phyloP scores from a whole-genome alignment of 2,113 vertebrate genomes.

The Tursiops truncatus region DNA sequence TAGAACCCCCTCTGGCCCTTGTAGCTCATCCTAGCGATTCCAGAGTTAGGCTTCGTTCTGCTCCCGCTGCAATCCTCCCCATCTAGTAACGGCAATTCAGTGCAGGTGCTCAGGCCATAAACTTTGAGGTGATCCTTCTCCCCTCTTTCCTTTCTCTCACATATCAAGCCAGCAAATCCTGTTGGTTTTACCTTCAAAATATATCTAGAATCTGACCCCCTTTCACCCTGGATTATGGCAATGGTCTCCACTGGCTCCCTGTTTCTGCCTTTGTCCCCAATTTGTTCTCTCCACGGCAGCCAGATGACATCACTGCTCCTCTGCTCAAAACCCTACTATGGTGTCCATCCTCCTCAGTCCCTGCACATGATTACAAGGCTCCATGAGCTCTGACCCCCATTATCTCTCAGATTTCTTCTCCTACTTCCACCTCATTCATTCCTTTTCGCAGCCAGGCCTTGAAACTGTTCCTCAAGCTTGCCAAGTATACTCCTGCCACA shows the following conservation, averaged over 20 bases:
- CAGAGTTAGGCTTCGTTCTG: background rate
- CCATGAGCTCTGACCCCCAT: too few relatives aligned
- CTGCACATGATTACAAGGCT: too few relatives aligned
- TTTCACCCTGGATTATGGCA: background rate
- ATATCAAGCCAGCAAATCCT: background rate
- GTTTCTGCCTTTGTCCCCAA: background rate
- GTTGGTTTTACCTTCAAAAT: background rate
- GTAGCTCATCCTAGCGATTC: background rate
- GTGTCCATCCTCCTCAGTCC: too few relatives aligned
- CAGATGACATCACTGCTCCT: too few relatives aligned
- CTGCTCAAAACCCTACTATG: too few relatives aligned
- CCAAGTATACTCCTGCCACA: too few relatives aligned
- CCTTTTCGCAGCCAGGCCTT: too few relatives aligned
- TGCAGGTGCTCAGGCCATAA: background rate
- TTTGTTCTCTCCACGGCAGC: too few relatives aligned
- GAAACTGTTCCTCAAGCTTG: too few relatives aligned
- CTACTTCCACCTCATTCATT: too few relatives aligned
- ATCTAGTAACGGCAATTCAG: background rate
- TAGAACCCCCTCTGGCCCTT: background rate
- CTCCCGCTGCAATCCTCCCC: background rate
- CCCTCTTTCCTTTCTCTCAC: background rate
- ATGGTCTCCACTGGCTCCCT: background rate
- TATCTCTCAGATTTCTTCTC: too few relatives aligned
- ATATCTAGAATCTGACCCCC: background rate
- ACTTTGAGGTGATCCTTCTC: background rate